Evolutionary conservation across 2,113 vertebrate species (phyloP), one percentile per base, ranked within the genome.

Genomic region (Pyxicephalus adspersus): DNA sequence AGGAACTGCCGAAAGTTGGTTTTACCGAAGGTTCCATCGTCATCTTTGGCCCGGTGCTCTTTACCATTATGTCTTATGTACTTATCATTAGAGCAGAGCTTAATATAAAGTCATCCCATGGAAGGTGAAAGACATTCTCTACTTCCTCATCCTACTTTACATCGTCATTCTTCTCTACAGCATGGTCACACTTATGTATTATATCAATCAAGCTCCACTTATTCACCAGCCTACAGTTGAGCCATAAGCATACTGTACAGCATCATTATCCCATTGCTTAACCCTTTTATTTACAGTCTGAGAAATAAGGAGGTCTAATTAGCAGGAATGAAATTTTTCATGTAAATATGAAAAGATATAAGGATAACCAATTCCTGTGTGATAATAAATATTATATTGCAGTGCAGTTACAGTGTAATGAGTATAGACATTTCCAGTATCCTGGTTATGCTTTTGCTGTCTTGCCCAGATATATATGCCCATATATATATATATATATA

Each of bases 261-360:
- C 20, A 20, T 65, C n/a, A 29, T 65, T 20, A 55, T 26, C 0
- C 75, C 75, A 64, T 54, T 65, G 75, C 50, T 77, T 4, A 77
- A 77, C 34, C 75, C 61, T 20, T 54, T 77, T 19, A 65, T 77
- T n/a, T 77, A 77, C 15, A 65, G 26, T 15, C 16, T 77, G 26
- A 65, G 60, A 20, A 77, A 54, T 26, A 77, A 77, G 60, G 75
- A 65, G 4, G 38, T 77, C 9, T 20, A 65, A 31, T 26, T 8
- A 3, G 50, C 61, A 31, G n/a, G 64, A 16, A 52, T n/a, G 38
- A 52, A 52, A 19, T 5, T 76, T 2, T n/a, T n/a, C n/a, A n/a
- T n/a, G n/a, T n/a, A n/a, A n/a, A n/a, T n/a, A n/a, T n/a, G n/a
- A n/a, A n/a, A n/a, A n/a, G n/a, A n/a, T n/a, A n/a, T n/a, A n/a